These are phyloP conservation scores for Phallusia fumigata DNA, from an alignment of 23 tunicate genomes.

Conservation along the genomic window DNA sequence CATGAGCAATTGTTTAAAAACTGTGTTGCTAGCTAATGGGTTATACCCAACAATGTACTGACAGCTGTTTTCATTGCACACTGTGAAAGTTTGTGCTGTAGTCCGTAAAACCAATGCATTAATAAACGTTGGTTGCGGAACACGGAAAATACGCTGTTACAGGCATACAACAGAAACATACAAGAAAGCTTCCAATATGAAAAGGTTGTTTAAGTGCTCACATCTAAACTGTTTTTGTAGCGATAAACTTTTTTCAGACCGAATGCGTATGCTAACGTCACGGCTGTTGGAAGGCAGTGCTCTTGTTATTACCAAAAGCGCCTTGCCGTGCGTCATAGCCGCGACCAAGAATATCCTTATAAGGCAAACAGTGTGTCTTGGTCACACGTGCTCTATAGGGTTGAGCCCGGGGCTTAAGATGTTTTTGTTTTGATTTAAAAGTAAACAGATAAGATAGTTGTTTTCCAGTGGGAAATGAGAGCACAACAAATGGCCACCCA, in stretches of 20 bases:
- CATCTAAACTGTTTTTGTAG: not conserved
- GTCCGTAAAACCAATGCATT: too few relatives aligned
- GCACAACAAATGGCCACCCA: too few relatives aligned
- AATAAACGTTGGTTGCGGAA: too few relatives aligned
- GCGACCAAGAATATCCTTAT: not conserved
- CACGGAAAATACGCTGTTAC: too few relatives aligned
- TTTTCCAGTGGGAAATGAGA: too few relatives aligned
- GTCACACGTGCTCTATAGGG: constrained; percentile 6
- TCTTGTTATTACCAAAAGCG: constrained; percentile 1
- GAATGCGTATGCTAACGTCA: constrained; percentile 1
- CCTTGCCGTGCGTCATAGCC: not conserved
- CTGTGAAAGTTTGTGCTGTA: too few relatives aligned
- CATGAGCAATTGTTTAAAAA: not conserved
- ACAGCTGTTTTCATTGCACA: too few relatives aligned
- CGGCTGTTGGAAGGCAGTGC: not conserved
- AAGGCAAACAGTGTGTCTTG: not conserved
- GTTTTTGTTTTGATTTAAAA: constrained; percentile 3
- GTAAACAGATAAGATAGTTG: not conserved
- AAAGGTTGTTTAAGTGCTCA: not conserved
- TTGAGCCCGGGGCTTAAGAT: not conserved
- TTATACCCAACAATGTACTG: too few relatives aligned
- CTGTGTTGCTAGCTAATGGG: too few relatives aligned
- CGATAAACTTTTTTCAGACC: not conserved
- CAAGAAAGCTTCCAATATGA: not conserved
- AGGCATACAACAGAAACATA: too few relatives aligned